These are phyloP conservation scores for Acanthococcus lagerstroemiae DNA, from an alignment of 2,888 invertebrate species.

Conservation along the genomic window DNA sequence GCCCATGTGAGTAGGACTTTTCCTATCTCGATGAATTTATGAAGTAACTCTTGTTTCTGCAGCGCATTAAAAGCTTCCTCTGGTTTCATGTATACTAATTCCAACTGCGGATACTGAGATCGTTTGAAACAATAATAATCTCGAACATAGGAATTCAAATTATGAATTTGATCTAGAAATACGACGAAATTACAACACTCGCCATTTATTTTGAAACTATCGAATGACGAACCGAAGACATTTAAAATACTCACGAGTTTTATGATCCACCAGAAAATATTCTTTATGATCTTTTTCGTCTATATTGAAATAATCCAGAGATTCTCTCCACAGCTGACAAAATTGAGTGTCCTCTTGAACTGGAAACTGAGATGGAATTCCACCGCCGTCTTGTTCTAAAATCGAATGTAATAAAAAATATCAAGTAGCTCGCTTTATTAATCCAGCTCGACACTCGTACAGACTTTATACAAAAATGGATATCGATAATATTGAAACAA, in stretches of 20 bases:
- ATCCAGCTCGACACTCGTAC: no score
- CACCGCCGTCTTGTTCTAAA: constrained; percentile 72
- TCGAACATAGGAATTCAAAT: constrained; percentile 86
- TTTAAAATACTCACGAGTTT: constrained; percentile 67
- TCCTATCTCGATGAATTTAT: constrained; percentile 95
- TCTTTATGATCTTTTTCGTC: constrained; percentile 78
- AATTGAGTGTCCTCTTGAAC: constrained; percentile 97
- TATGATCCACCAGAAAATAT: constrained; percentile 94
- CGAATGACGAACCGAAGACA: not conserved
- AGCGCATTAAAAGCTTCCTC: constrained; percentile 82
- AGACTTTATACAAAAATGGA: no score
- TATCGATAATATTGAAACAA: no score
- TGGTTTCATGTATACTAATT: constrained; percentile 83
- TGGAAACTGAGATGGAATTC: constrained; percentile 96
- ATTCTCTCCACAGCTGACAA: constrained; percentile 85
- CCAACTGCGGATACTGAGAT: constrained; percentile 94
- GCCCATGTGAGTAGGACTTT: constrained; percentile 89
- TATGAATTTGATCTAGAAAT: constrained; percentile 82
- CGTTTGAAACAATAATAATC: constrained; percentile 93
- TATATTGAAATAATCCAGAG: constrained; percentile 93
- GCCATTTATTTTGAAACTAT: not conserved
- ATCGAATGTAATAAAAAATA: not conserved
- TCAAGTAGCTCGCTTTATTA: no score
- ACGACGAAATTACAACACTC: constrained; percentile 10
- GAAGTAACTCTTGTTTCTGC: constrained; percentile 78